Evolutionary conservation across 2,113 vertebrate species (phyloP).

Genomic region (Alligator mississippiensis): DNA sequence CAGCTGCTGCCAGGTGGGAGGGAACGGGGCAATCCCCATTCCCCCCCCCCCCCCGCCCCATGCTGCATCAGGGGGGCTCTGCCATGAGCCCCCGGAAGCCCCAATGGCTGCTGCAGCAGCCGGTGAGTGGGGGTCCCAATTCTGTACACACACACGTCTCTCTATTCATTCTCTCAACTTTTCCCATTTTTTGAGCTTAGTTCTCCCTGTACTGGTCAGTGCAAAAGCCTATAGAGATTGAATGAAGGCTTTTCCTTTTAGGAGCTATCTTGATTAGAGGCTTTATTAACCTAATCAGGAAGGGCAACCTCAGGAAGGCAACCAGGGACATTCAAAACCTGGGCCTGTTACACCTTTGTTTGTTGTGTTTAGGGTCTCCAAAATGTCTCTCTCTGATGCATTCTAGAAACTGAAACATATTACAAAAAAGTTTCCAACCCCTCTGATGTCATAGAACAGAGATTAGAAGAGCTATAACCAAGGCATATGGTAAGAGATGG

Average conservation of each 20-base stretch:
- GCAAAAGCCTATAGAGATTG: background rate
- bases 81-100: too few relatives aligned
- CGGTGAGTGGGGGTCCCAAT: too few relatives aligned
- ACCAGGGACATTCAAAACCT: background rate
- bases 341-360: accelerated
- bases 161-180: background rate
- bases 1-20: too few relatives aligned
- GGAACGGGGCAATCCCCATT: too few relatives aligned
- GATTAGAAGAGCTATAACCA: background rate
- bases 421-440: background rate
- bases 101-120: too few relatives aligned
- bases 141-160: too few relatives aligned
- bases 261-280: background rate
- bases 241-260: background rate
- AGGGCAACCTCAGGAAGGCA: background rate
- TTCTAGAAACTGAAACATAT: background rate
- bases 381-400: background rate
- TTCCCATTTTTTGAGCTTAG: background rate
- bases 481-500: constrained; percentile 31
- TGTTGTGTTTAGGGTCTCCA: background rate
- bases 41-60: too few relatives aligned
- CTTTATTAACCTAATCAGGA: background rate
- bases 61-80: too few relatives aligned
- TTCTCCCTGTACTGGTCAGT: background rate
- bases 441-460: constrained; percentile 14